Evolutionary conservation across 2,113 vertebrate genomes (phyloP).

Genomic region (Eonycteris spelaea): DNA sequence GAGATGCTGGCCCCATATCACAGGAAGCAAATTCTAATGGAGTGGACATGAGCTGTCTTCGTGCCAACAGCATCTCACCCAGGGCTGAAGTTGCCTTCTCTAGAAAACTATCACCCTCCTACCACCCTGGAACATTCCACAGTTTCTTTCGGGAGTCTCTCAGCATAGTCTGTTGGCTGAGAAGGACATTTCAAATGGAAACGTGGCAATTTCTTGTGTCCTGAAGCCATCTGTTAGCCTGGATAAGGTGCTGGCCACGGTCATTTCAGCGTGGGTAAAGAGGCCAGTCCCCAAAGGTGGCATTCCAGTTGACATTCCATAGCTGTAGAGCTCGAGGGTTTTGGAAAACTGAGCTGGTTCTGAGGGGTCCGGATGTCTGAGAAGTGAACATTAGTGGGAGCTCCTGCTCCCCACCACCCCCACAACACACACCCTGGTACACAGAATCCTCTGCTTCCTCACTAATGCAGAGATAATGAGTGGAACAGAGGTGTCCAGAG

Average conservation of each 20-base stretch:
- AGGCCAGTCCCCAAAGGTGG: neutral
- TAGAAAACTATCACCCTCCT: neutral
- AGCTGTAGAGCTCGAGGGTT: neutral
- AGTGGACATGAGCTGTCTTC: neutral
- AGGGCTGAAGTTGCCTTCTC: slow-evolving; percentile 4
- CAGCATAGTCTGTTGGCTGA: neutral
- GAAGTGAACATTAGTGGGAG: neutral
- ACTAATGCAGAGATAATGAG: neutral
- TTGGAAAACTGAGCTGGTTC: neutral
- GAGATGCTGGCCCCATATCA: slow-evolving; percentile 1
- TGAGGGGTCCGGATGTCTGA: neutral
- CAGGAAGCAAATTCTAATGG: slow-evolving; percentile 7
- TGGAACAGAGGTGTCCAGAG: neutral
- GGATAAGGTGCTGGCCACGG: neutral
- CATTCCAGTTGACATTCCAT: neutral
- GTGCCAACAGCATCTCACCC: neutral
- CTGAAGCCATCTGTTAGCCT: neutral
- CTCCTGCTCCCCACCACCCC: neutral
- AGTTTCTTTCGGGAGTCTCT: neutral
- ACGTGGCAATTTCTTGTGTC: neutral
- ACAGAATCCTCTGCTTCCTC: neutral
- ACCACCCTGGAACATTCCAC: neutral
- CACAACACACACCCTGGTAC: too few relatives aligned
- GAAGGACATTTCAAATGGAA: neutral
- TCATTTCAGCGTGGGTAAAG: neutral